Conservation (phyloP, 2,113 vertebrate genomes). For the Microtus ochrogaster region DNA sequence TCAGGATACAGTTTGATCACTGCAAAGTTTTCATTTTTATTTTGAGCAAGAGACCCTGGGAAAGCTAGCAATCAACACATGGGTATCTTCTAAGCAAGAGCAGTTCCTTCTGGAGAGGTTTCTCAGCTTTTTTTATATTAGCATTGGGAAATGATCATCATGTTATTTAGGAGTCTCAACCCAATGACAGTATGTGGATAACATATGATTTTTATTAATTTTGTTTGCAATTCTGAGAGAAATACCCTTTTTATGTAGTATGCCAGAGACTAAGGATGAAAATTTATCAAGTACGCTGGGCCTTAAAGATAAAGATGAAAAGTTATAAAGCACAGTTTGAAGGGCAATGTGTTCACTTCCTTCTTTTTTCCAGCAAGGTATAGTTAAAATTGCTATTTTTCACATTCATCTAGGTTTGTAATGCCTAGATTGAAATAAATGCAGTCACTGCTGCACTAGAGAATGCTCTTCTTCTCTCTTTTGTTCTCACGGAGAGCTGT, state of each 20-base stretch:
- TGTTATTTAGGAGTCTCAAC: background rate
- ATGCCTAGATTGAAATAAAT: background rate
- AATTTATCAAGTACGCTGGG: background rate
- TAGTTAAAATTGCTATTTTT: background rate
- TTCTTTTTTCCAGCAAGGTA: background rate
- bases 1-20: background rate
- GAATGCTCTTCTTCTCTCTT: background rate
- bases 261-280: background rate
- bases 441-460: background rate
- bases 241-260: background rate
- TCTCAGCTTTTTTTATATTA: background rate
- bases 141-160: background rate
- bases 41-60: background rate
- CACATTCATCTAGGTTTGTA: background rate
- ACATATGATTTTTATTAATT: background rate
- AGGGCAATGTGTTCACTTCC: background rate
- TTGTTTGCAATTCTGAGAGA: constrained; percentile 31
- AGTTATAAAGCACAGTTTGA: background rate
- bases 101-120: background rate
- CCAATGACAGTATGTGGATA: background rate
- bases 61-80: background rate
- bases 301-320: background rate
- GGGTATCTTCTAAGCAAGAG: background rate
- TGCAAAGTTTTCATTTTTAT: background rate
- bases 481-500: background rate